Conservation (phyloP, 2,888 invertebrate genomes). For the Rutpela maculata region DNA sequence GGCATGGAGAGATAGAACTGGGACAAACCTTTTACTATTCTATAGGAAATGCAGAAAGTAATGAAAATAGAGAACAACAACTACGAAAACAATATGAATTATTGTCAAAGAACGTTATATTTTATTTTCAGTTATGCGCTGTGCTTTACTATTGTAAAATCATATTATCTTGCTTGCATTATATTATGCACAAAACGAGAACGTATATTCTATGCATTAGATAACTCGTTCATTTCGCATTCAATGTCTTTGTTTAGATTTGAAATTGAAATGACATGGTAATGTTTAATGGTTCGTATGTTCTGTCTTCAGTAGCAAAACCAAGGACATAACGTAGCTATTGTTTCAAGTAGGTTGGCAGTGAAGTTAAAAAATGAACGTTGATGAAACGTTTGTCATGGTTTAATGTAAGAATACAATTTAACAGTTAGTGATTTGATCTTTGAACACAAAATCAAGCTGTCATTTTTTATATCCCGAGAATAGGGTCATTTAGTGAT, state of each 20-base stretch:
- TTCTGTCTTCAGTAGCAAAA: background rate
- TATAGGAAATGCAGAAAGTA: background rate
- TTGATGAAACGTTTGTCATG: background rate
- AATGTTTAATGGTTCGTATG: background rate
- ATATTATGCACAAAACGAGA: constrained; percentile 24
- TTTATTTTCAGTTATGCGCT: background rate
- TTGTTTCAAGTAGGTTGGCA: background rate
- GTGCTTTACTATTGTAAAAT: constrained; percentile 1
- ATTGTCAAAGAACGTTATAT: constrained; percentile 11
- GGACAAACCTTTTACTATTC: constrained; percentile 6
- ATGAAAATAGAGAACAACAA: constrained; percentile 9
- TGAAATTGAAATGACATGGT: constrained; percentile 17
- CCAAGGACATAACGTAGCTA: background rate
- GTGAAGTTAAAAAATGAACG: background rate
- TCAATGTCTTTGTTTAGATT: constrained; percentile 19
- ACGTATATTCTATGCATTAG: constrained; percentile 3
- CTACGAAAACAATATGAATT: constrained; percentile 9
- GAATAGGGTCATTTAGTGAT: too few species aligned
- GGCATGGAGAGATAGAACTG: background rate
- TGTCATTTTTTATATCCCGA: too few species aligned
- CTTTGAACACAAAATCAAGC: too few species aligned
- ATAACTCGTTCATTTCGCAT: constrained; percentile 10
- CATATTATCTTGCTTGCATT: constrained; percentile 7
- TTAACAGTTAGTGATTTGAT: too few species aligned
- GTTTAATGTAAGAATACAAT: background rate